These are phyloP conservation scores for Chrysolina oricalcia DNA, from an alignment of 2,888 invertebrate species.

Conservation along the genomic window DNA sequence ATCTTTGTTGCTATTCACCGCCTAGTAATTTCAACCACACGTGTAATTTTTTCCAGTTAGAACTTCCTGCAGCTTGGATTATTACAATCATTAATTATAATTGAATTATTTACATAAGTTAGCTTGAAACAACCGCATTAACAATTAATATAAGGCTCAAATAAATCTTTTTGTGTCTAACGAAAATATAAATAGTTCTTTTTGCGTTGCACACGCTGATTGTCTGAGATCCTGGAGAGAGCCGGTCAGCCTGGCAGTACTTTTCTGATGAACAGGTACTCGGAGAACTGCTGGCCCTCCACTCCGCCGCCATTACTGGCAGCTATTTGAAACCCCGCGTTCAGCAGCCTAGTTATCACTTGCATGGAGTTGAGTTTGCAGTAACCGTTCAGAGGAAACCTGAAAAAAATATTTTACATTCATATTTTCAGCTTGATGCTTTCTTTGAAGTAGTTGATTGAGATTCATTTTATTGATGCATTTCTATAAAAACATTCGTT, in stretches of 20 bases:
- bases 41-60: background rate
- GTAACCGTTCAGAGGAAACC: slow-evolving; percentile 85
- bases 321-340: slow-evolving; percentile 84
- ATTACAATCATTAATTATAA: slow-evolving; percentile 36
- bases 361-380: slow-evolving; percentile 93
- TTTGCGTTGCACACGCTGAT: slow-evolving; percentile 56
- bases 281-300: slow-evolving; percentile 92
- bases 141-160: slow-evolving; percentile 23
- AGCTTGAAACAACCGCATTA: slow-evolving; percentile 40
- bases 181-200: slow-evolving; percentile 44
- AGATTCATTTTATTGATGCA: no score
- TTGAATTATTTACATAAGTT: slow-evolving; percentile 46
- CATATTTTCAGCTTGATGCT: background rate
- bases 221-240: slow-evolving; percentile 51
- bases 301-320: slow-evolving; percentile 91
- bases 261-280: slow-evolving; percentile 85
- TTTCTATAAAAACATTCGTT: no score
- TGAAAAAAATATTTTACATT: slow-evolving; percentile 32
- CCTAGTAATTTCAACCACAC: background rate
- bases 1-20: background rate
- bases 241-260: slow-evolving; percentile 67
- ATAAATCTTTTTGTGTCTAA: slow-evolving; percentile 34
- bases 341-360: slow-evolving; percentile 86
- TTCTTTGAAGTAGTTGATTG: no score
- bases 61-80: background rate